Percentiles rank a stretch among this genome's conserved stretches.
These are phyloP conservation scores for Trichoplusia ni DNA, from an alignment of 1,140 invertebrate genomes.

Conservation along the genomic window DNA sequence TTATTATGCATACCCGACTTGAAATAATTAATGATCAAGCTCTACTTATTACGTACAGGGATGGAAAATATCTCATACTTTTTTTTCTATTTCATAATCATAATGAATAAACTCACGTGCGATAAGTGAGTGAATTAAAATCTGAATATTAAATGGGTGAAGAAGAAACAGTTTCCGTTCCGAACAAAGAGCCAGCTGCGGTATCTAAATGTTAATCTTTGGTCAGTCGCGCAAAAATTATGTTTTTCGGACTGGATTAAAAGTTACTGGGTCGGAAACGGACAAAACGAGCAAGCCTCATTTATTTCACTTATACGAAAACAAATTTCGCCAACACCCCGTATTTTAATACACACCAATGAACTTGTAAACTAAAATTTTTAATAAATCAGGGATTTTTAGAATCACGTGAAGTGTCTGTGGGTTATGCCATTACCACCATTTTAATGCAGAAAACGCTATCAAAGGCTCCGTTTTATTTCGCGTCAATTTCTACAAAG, in stretches of 20 bases:
- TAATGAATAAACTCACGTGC: neutral
- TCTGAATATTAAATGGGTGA: slow-evolving; percentile 48
- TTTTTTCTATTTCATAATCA: neutral
- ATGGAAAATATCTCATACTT: neutral
- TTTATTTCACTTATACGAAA: slow-evolving; percentile 50
- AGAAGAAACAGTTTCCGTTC: slow-evolving; percentile 62
- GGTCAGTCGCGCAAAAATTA: slow-evolving; percentile 80
- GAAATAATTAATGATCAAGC: slow-evolving; percentile 35
- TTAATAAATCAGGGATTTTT: slow-evolving; percentile 32
- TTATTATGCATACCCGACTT: slow-evolving; percentile 59
- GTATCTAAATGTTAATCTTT: slow-evolving; percentile 80
- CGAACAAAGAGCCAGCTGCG: slow-evolving; percentile 61
- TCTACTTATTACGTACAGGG: neutral
- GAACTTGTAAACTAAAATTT: neutral
- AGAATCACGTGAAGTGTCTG: slow-evolving; percentile 15
- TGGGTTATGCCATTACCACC: slow-evolving; percentile 59
- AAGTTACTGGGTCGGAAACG: slow-evolving; percentile 68
- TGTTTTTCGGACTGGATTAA: slow-evolving; percentile 74
- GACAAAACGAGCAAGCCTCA: slow-evolving; percentile 53
- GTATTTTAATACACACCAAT: slow-evolving; percentile 13
- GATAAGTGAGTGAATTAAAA: slow-evolving; percentile 5
- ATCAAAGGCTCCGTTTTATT: slow-evolving; percentile 78
- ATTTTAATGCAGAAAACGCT: slow-evolving; percentile 48
- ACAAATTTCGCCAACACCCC: slow-evolving; percentile 6
- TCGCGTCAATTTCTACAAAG: slow-evolving; percentile 79